These are phyloP conservation scores for Emys orbicularis DNA, from an alignment of 2,797 vertebrate genomes.

Conservation along the genomic window DNA sequence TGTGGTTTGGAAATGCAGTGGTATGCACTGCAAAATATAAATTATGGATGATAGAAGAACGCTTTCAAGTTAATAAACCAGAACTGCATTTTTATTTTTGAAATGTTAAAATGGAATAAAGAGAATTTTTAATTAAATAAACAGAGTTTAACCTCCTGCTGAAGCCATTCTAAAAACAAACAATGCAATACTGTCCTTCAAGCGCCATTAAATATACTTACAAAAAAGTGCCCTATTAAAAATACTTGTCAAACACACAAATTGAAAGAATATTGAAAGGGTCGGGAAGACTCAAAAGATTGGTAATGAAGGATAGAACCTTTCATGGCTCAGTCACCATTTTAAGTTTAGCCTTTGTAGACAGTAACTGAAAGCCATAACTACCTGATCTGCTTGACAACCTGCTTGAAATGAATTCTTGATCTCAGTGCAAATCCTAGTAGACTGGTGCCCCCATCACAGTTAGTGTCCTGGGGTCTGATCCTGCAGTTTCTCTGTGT, in stretches of 20 bases:
- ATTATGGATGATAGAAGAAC: background rate
- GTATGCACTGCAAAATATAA: background rate
- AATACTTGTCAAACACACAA: fast-evolving
- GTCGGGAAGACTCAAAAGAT: background rate
- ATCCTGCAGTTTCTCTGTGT: background rate
- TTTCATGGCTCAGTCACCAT: background rate
- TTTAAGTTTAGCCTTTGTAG: background rate
- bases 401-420: background rate
- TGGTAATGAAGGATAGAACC: background rate
- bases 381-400: background rate
- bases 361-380: background rate
- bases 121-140: background rate
- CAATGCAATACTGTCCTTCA: fast-evolving
- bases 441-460: background rate
- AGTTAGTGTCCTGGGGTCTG: background rate
- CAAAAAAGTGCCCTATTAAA: background rate
- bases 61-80: slow-evolving; percentile 12
- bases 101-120: slow-evolving; percentile 13
- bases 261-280: fast-evolving
- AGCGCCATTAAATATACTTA: fast-evolving
- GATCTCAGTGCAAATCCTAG: background rate
- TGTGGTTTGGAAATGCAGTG: slow-evolving; percentile 24
- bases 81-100: background rate
- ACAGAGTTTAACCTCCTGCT: background rate
- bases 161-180: background rate